These are phyloP conservation scores for Leptobrachium ailaonicum DNA, from an alignment of 2,113 vertebrate species.

Conservation along the genomic window DNA sequence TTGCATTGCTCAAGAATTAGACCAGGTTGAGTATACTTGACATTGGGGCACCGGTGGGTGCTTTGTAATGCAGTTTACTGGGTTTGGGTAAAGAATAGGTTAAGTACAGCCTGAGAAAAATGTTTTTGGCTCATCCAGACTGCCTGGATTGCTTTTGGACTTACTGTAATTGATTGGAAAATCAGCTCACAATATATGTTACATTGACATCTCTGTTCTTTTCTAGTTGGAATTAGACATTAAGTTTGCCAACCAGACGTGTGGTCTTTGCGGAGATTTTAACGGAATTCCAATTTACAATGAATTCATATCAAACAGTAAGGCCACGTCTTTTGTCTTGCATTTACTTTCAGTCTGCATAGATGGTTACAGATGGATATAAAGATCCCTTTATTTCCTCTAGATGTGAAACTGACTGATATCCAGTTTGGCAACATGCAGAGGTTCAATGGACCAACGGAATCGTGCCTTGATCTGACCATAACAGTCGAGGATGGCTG, in stretches of 20 bases:
- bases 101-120: too few relatives aligned
- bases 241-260: constrained; percentile 70
- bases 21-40: too few relatives aligned
- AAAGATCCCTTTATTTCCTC: neutral
- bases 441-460: constrained; percentile 63
- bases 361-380: neutral
- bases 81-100: too few relatives aligned
- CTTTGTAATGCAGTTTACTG: too few relatives aligned
- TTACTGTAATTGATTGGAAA: too few relatives aligned
- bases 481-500: constrained; percentile 49
- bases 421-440: constrained; percentile 59
- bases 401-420: constrained; percentile 57
- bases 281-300: constrained; percentile 66
- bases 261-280: constrained; percentile 79
- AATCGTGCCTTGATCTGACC: constrained; percentile 58
- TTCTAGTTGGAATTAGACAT: constrained; percentile 72
- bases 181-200: too few relatives aligned
- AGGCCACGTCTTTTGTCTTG: neutral
- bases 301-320: constrained; percentile 72
- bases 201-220: neutral
- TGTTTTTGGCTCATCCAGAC: too few relatives aligned
- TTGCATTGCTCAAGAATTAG: too few relatives aligned
- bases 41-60: too few relatives aligned
- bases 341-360: neutral
- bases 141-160: too few relatives aligned